Conservation (phyloP, 2,113 vertebrate species). For the Archocentrus centrarchus region DNA sequence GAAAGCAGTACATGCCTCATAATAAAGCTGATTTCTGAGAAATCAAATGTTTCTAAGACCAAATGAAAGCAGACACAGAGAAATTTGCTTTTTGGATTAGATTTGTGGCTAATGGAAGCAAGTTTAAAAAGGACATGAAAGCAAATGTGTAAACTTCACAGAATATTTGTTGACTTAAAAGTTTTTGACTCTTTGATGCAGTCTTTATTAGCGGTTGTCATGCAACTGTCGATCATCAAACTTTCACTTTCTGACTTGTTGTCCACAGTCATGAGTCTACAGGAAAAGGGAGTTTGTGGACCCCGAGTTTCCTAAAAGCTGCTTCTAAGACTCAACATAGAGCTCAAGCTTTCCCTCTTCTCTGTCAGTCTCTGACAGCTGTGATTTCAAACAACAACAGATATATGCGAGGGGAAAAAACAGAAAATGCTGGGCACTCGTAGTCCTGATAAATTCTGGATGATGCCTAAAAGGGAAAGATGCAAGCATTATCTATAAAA, state of each 20-base stretch:
- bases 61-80: not conserved
- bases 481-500: not conserved
- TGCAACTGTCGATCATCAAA: not conserved
- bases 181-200: not conserved
- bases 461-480: conserved; percentile 12
- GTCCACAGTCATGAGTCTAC: not conserved
- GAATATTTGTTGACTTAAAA: not conserved
- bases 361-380: not conserved
- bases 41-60: not conserved
- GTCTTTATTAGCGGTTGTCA: not conserved
- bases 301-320: not conserved
- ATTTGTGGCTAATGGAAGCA: not conserved
- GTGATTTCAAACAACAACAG: conserved; percentile 4
- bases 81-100: conserved; percentile 1
- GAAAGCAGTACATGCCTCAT: not conserved
- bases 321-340: not conserved
- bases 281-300: not conserved
- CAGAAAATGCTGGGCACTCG: not conserved
- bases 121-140: conserved; percentile 1
- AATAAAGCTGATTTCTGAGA: not conserved
- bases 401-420: not conserved
- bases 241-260: not conserved
- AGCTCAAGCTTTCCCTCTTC: not conserved
- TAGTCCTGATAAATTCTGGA: not conserved
- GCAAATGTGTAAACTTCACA: not conserved